Evolutionary conservation across 2,888 invertebrate genomes (phyloP), one percentile per base, ranked within the genome.

Genomic region (Mellilla xanthometata): DNA sequence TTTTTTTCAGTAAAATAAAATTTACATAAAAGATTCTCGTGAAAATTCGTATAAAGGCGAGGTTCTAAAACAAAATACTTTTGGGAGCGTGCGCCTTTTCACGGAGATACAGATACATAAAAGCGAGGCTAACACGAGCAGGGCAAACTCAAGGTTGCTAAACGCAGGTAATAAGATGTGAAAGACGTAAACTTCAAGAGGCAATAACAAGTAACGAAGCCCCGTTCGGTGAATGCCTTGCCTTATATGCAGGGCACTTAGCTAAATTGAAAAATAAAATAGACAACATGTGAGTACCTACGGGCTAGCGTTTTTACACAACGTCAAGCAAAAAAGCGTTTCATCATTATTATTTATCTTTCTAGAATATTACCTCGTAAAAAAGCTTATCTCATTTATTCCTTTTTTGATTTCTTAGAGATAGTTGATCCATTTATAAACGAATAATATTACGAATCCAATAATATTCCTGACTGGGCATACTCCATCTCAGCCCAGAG

Each of bases 121-220:
- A 39, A 40, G 28, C 3, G 19, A 28, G 10, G 33, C 33, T 23
- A 19, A 44, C 29, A 33, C 26, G 11, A 44, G 23, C 28, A 29
- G 34, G 12, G 33, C 33, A 36, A 42, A 40, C 30, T 39, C 31
- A 44, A 38, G 32, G 39, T 28, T 40, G 27, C 39, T 45, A 44
- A 44, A 41, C 26, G 36, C 32, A 44, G 49, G 40, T 49, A 49
- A 45, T 42, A 52, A 36, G 47, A 47, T 47, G 42, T 38, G 44
- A 55, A 51, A 44, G 45, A 52, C 41, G 45, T 52, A 49, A 49
- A 53, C 49, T 51, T 51, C 36, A 49, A 44, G 50, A 41, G 55
- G 50, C 51, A 51, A 53, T 49, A 56, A 49, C 39, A 42, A 41
- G 49, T 49, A 54, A 43, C 41, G 48, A 50, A 50, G 53, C 48